A percentile compares a stretch with the other conserved stretches of the same genome.
Conservation (phyloP, 2,113 vertebrate genomes). For the Danionella cerebrum region DNA sequence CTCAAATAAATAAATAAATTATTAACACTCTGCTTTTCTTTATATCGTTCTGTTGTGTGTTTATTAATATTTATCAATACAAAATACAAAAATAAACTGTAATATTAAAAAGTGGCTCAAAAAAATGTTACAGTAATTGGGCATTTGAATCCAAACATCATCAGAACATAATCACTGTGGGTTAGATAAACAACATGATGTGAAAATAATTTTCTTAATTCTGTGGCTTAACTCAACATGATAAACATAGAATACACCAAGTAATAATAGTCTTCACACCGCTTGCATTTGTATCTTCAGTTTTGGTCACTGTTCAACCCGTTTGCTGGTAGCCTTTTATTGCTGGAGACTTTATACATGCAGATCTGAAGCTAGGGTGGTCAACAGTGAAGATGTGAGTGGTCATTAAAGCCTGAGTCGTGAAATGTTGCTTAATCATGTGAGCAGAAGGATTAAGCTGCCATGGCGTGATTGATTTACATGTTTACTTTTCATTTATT, state of each 20-base stretch:
- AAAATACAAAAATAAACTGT: constrained; percentile 56
- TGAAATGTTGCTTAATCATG: not conserved
- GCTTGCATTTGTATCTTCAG: not conserved
- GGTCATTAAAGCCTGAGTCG: constrained; percentile 9
- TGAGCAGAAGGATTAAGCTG: constrained; percentile 1
- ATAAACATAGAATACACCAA: constrained; percentile 3
- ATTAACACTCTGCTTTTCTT: constrained; percentile 38
- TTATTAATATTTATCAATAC: constrained; percentile 44
- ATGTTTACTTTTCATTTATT: not conserved
- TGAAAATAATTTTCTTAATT: not conserved
- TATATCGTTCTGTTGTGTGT: constrained; percentile 51
- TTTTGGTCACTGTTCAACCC: constrained; percentile 10
- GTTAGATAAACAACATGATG: not conserved
- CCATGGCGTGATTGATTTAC: not conserved
- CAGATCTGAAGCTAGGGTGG: not conserved
- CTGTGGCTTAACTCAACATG: not conserved
- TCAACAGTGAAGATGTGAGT: not conserved
- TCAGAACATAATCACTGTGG: not conserved
- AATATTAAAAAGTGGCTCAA: constrained; percentile 57
- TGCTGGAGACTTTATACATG: not conserved
- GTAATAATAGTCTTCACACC: not conserved
- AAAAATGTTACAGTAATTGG: constrained; percentile 18
- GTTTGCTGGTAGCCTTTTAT: not conserved
- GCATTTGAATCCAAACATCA: not conserved
- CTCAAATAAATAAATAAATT: not conserved